A percentile compares a stretch with the other conserved stretches of the same genome.
phyloP scores from a whole-genome alignment of 2,888 invertebrate species.

The Dryobota labecula region DNA sequence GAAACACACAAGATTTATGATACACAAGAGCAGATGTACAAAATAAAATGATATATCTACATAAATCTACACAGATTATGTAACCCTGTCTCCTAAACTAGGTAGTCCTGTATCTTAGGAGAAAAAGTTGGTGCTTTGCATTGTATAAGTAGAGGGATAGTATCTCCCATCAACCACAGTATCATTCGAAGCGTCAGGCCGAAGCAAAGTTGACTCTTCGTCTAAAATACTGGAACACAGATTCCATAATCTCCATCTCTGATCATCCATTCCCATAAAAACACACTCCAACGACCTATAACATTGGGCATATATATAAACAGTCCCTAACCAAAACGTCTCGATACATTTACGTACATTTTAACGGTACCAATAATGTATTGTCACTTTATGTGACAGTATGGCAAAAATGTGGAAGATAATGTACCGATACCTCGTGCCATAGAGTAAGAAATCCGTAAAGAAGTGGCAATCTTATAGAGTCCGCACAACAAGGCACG shows the following conservation, averaged over 20 bases:
- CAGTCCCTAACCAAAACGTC: slow-evolving; percentile 45
- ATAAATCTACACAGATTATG: no score
- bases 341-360: slow-evolving; percentile 58
- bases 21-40: no score
- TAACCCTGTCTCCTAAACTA: no score
- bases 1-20: no score
- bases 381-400: slow-evolving; percentile 65
- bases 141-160: neutral
- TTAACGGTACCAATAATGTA: slow-evolving; percentile 65
- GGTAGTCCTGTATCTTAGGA: no score
- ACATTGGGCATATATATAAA: slow-evolving; percentile 21
- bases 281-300: slow-evolving; percentile 25
- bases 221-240: neutral
- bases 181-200: neutral
- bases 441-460: slow-evolving; percentile 10
- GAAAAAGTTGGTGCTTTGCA: neutral
- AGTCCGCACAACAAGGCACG: neutral
- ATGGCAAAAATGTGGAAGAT: slow-evolving; percentile 63
- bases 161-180: neutral
- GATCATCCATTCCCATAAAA: slow-evolving; percentile 28
- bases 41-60: no score
- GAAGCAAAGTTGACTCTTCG: neutral
- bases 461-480: slow-evolving; percentile 7
- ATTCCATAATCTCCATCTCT: slow-evolving; percentile 13
- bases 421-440: slow-evolving; percentile 47